phyloP scores from a whole-genome alignment of 2,888 invertebrate genomes.

The Sarcophaga variegata region DNA sequence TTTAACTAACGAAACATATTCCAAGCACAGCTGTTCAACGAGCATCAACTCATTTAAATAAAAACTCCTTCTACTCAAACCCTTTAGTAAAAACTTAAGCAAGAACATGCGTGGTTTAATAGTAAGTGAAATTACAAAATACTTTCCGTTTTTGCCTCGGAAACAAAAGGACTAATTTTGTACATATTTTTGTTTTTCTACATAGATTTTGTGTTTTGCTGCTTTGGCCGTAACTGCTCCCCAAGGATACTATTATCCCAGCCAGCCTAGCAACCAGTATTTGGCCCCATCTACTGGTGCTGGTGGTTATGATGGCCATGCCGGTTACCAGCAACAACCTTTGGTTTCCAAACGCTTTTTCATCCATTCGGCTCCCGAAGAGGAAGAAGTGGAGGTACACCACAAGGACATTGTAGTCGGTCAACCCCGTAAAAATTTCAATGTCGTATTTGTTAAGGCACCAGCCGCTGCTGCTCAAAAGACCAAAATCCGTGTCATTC shows the following conservation, averaged over 20 bases:
- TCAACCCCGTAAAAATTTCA: conserved; percentile 71
- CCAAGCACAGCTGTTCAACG: conserved; percentile 47
- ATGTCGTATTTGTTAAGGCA: conserved; percentile 73
- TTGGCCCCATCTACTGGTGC: conserved; percentile 44
- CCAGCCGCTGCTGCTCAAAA: conserved; percentile 60
- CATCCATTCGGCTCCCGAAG: conserved; percentile 72
- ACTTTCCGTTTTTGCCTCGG: too few relatives aligned
- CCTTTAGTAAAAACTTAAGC: conserved; percentile 46
- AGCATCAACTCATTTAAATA: conserved; percentile 36
- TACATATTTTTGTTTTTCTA: neutral
- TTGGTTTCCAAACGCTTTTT: conserved; percentile 71
- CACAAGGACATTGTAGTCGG: conserved; percentile 69
- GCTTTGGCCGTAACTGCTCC: conserved; percentile 67
- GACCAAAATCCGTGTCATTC: conserved; percentile 69
- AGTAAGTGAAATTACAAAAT: conserved; percentile 62
- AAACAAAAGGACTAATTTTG: conserved; percentile 19
- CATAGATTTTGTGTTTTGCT: conserved; percentile 68
- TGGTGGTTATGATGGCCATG: conserved; percentile 14
- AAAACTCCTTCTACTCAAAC: conserved; percentile 32
- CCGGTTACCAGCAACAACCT: conserved; percentile 51
- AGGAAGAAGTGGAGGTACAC: conserved; percentile 68
- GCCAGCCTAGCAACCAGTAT: conserved; percentile 50
- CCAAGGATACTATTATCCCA: conserved; percentile 69
- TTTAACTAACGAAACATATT: conserved; percentile 33
- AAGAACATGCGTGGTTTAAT: conserved; percentile 72